A percentile compares a stretch with the other conserved stretches of the same genome.
Conservation (phyloP, 2,797 vertebrate genomes). For the Vireo griseus region DNA sequence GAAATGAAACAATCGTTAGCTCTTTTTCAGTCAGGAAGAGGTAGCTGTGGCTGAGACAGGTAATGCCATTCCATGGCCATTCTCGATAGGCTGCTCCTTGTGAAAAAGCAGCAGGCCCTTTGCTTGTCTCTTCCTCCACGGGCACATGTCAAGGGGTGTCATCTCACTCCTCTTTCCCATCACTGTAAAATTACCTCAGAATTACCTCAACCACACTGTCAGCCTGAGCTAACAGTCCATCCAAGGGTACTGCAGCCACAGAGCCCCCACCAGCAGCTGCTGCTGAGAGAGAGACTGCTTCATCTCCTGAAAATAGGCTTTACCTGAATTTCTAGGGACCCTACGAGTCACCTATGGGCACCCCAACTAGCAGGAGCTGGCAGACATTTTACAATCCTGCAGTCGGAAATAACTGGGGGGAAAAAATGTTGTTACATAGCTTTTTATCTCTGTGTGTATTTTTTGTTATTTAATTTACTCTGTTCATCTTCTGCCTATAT, state of each 20-base stretch:
- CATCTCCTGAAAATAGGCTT: not conserved
- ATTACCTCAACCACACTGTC: not conserved
- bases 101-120: not conserved
- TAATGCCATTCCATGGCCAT: not conserved
- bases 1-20: not conserved
- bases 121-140: rapidly evolving
- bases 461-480: not conserved
- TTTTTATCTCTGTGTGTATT: not conserved
- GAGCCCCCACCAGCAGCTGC: not conserved
- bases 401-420: not conserved
- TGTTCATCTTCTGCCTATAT: not conserved
- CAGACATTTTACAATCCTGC: not conserved
- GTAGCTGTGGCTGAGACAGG: not conserved
- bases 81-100: not conserved
- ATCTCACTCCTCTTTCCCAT: not conserved
- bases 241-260: not conserved
- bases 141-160: not conserved
- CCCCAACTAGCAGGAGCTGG: not conserved
- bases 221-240: not conserved
- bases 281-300: not conserved
- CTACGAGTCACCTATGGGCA: not conserved
- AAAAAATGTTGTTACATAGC: not conserved
- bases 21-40: not conserved
- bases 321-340: not conserved
- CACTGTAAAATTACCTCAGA: not conserved